Conservation (phyloP, 2,113 vertebrate species). For the Phalacrocorax brasilianus region DNA sequence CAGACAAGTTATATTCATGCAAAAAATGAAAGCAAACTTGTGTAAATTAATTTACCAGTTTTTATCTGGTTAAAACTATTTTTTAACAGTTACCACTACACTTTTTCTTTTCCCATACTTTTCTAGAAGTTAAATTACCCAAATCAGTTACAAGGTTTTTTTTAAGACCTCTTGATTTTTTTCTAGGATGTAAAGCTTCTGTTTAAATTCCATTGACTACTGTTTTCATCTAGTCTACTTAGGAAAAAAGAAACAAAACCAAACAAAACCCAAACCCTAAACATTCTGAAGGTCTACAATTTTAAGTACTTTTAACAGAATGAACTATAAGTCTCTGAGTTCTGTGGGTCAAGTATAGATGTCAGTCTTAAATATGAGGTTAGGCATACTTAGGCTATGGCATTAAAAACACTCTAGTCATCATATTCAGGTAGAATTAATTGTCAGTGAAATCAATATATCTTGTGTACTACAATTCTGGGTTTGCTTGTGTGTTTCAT, state of each 20-base stretch:
- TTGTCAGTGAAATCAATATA: neutral
- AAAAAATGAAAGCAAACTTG: neutral
- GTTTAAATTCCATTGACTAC: neutral
- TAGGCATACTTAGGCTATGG: neutral
- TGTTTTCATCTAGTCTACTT: neutral
- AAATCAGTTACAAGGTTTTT: neutral
- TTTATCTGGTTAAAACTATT: too few relatives aligned
- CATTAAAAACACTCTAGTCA: neutral
- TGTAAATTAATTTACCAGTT: neutral
- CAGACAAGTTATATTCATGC: accelerated
- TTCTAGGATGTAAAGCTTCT: neutral
- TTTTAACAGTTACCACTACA: neutral
- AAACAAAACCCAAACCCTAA: neutral
- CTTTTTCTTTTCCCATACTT: neutral
- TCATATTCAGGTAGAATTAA: neutral
- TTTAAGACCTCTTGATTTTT: neutral
- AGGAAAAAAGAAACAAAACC: neutral
- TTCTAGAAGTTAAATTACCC: neutral
- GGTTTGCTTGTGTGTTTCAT: neutral
- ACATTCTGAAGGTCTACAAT: neutral
- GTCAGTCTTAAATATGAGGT: neutral
- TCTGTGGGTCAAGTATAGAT: neutral
- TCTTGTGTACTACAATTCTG: neutral
- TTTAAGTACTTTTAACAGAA: neutral
- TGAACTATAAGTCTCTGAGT: neutral